Evolutionary conservation across 1,140 invertebrate species (phyloP), one percentile per base, ranked within the genome.

Genomic region (Agrypnia vestita): DNA sequence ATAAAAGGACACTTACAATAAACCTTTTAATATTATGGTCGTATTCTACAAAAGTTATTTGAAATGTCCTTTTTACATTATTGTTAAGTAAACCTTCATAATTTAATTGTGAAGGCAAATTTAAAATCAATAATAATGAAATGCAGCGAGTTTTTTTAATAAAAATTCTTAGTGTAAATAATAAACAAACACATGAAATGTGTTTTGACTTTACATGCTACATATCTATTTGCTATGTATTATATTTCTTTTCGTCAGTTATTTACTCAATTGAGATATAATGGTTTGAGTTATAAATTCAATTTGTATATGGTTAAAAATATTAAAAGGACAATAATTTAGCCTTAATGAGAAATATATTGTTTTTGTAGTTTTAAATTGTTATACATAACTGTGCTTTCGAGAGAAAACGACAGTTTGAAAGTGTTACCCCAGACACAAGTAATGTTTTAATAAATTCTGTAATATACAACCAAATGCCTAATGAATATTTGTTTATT

Each of bases 301-400:
- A 49, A 51, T 21, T 71, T 71, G 67, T 71, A 71, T 71, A 64
- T 64, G 21, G 25, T 35, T 64, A 64, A 25, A 25, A 51, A 71
- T 71, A 51, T 15, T 71, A 51, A 51, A 71, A 71, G 9, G 67
- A 71, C 67, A 71, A 71, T 71, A 71, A 71, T 71, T 71, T 71
- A 71, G 67, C 46, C 44, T 71, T 71, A 71, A 71, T 71, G 44
- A n/a, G 44, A 21, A 11, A 51, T 19, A 7, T 21, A 11, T 71
- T 21, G 19, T 71, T 67, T 35, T 71, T 64, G 61, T 64, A 64
- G 61, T 64, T n/a, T 13, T 64, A n/a, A 25, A 44, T n/a, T 25
- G 35, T 19, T 64, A 7, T 25, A 13, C 61, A 35, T 64, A 25
- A 43, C 13, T 64, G 61, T 25, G 19, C 13, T 64, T 35, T 25